Evolutionary conservation across 2,113 vertebrate species (phyloP).

Genomic region (Columbina picui): DNA sequence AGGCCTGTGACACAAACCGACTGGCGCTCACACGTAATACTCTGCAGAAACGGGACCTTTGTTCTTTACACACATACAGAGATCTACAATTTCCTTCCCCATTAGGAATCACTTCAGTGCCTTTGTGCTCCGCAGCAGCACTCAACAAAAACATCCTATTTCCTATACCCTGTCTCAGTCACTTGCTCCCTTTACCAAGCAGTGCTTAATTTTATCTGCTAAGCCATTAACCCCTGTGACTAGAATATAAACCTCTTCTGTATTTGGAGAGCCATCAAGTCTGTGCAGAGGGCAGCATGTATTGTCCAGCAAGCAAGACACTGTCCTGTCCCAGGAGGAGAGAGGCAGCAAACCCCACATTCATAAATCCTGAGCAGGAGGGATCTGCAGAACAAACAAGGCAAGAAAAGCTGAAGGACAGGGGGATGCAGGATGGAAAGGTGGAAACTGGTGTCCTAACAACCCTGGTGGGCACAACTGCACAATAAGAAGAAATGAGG

Average conservation of each 20-base stretch:
- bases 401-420: background rate
- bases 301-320: background rate
- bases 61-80: background rate
- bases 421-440: background rate
- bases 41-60: background rate
- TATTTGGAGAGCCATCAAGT: background rate
- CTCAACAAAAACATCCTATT: background rate
- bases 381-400: background rate
- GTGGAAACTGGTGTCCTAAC: background rate
- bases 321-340: background rate
- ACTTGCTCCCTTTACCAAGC: background rate
- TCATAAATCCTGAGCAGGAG: accelerated
- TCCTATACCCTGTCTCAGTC: background rate
- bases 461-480: background rate
- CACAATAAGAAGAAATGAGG: background rate
- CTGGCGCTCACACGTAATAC: background rate
- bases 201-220: background rate
- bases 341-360: background rate
- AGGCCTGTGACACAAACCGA: background rate
- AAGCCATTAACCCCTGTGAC: background rate
- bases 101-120: background rate
- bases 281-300: background rate
- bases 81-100: background rate
- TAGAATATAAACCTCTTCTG: background rate
- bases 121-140: background rate